Base-by-base conservation (phyloP, 2,888 invertebrate species). In the Dichetophora obliterata region DNA sequence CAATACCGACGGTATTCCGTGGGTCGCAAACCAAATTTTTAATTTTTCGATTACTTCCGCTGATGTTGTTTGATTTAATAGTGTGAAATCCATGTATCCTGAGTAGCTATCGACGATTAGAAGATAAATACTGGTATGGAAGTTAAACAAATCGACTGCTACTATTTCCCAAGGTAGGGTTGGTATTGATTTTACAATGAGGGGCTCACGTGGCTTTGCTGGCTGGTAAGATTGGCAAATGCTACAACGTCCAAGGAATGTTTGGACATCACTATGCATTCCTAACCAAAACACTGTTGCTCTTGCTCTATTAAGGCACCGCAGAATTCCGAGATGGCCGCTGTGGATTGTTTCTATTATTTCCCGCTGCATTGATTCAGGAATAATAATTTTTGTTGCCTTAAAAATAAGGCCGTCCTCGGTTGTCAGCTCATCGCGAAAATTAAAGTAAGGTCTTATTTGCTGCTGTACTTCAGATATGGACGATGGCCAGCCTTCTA, bases 361-460 rank as follows among this genome's bases (percentile, higher is more conserved):
- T 43, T 73, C 54, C 14, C 59, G 43, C 73, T 78, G 72, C 9
- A 78, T 24, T 31, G 75, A 59, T 73, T 79, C 76, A 16, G 80
- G 76, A 71, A 79, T 76, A 14, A 78, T 37, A 3, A 72, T 75
- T 81, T 78, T 80, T 0, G 65, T 59, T 6, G 76, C 75, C 75
- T 81, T 81, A 37, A 71, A 77, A n/a, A 80, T 48, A 3, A 78
- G 73, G 16, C 68, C 79, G 8, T 77, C 74, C 5, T 73, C 43
- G 14, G 4, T 37, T 9, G 75, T 75, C 43, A 80, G 48, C 22
- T 79, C 79, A 16, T 77, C 79, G n/a, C 79, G 73, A 54, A 80
- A 79, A 69, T 77, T 79, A 68, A 77, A 79, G 43, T 76, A 79
- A 8, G 61, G 34, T 50, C 77, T 65, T 77, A 78, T 78, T 59